These are phyloP conservation scores for Cisticola juncidis DNA, from an alignment of 2,113 vertebrate species.

Conservation along the genomic window DNA sequence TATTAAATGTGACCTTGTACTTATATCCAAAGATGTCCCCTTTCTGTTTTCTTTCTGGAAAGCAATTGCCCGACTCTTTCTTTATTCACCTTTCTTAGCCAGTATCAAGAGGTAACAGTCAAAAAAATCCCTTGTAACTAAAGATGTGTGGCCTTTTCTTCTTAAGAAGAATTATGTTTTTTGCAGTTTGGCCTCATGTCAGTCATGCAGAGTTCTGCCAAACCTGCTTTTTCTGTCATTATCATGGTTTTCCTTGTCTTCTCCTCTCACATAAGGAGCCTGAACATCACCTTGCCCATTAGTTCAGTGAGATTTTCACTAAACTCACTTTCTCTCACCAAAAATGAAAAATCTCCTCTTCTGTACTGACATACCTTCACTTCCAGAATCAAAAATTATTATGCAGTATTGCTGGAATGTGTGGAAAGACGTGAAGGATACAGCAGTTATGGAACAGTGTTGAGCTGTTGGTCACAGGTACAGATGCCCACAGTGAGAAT, in stretches of 20 bases:
- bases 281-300: neutral
- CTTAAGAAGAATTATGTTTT: neutral
- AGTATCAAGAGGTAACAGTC: neutral
- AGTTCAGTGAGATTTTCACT: neutral
- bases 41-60: neutral
- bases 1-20: neutral
- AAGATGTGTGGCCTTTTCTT: neutral
- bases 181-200: neutral
- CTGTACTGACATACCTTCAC: neutral
- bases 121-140: neutral
- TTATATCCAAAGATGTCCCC: neutral
- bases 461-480: neutral
- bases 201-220: neutral
- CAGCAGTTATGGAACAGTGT: neutral
- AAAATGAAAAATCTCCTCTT: neutral
- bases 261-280: neutral
- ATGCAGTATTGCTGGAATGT: neutral
- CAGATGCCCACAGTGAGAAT: neutral
- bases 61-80: neutral
- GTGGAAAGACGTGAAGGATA: neutral
- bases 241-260: neutral
- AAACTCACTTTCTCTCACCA: neutral
- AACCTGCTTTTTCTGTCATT: neutral
- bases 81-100: neutral
- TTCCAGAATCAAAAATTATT: neutral